These are phyloP conservation scores for Priocnemis perturbator DNA, from an alignment of 2,888 invertebrate genomes.

Conservation along the genomic window DNA sequence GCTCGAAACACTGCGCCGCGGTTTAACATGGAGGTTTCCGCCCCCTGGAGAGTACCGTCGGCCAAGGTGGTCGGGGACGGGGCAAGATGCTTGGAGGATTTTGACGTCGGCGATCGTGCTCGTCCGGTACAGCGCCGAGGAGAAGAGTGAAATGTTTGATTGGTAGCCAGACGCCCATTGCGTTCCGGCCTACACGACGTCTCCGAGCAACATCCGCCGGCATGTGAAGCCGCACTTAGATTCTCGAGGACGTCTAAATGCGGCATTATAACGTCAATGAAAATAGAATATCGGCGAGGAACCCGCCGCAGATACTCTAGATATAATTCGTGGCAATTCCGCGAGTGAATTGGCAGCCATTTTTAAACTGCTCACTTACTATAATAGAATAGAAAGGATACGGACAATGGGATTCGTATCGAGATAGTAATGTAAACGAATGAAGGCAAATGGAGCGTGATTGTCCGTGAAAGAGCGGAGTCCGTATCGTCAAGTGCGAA, in stretches of 20 bases:
- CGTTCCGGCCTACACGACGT: too few relatives aligned
- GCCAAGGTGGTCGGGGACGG: too few relatives aligned
- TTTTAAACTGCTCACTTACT: slow-evolving; percentile 70
- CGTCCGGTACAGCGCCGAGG: too few relatives aligned
- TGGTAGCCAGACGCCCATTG: too few relatives aligned
- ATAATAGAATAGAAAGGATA: slow-evolving; percentile 53
- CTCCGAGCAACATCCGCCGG: too few relatives aligned
- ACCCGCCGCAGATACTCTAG: slow-evolving; percentile 39
- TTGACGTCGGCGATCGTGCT: too few relatives aligned
- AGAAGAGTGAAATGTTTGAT: too few relatives aligned
- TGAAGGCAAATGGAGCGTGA: slow-evolving; percentile 50
- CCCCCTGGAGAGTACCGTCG: too few relatives aligned
- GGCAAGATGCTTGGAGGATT: too few relatives aligned
- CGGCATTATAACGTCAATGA: slow-evolving; percentile 34
- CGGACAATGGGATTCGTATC: slow-evolving; percentile 51
- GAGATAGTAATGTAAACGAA: slow-evolving; percentile 55
- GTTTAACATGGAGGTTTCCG: too few relatives aligned
- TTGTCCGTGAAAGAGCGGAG: slow-evolving; percentile 36
- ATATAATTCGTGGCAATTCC: slow-evolving; percentile 53
- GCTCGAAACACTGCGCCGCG: too few relatives aligned
- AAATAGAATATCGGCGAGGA: slow-evolving; percentile 35
- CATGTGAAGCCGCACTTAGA: slow-evolving; percentile 12
- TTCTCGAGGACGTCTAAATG: slow-evolving; percentile 23
- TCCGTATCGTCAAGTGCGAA: slow-evolving; percentile 8
- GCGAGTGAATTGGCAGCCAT: slow-evolving; percentile 65